Evolutionary conservation across 2,113 vertebrate species (phyloP), one percentile per base, ranked within the genome.

Genomic region (Labrus mixtus): DNA sequence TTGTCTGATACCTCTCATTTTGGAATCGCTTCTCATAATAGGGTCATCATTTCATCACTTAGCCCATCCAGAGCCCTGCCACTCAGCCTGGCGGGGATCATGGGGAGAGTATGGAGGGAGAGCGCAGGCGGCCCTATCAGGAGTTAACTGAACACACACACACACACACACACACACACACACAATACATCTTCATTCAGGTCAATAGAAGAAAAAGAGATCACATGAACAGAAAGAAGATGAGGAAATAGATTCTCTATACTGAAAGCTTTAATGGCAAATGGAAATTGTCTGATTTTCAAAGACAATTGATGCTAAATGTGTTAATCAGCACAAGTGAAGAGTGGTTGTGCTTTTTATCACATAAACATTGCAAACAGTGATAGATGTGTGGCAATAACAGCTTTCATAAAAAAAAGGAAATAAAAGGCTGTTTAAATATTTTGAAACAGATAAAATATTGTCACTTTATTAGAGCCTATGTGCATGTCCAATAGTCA

Each of bases 31-130:
- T 96, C 96, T 95, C 95, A 95, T 97, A 97, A 99, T 96, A 95
- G 96, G 96, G 94, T 96, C 96, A 97, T 98, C 96, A 97, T 97
- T 98, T 97, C 96, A 97, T 96, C 95, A 96, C 95, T 96, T 96
- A 97, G 86, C 92, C 94, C 94, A 94, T 92, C 94, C 88, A 90
- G 68, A 93, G 91, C 89, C 92, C 93, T 94, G 94, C 94, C 95
- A 94, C 93, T 94, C 93, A 94, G 94, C 95, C 94, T 94, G 53
- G 83, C 55, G 88, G 86, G 79, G 94, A 93, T 91, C 84, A 54
- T 73, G 74, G 78, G 60, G 81, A 82, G 81, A 82, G 76, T n/a
- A 55, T 51, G 56, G 48, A 37, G 51, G 11, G 23, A 22, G 17
- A 11, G 48, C 64, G 43, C 37, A n/a, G 41, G 16, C 20, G 19